These are phyloP conservation scores for Pitangus sulphuratus DNA, from an alignment of 2,797 vertebrate genomes.

Conservation along the genomic window DNA sequence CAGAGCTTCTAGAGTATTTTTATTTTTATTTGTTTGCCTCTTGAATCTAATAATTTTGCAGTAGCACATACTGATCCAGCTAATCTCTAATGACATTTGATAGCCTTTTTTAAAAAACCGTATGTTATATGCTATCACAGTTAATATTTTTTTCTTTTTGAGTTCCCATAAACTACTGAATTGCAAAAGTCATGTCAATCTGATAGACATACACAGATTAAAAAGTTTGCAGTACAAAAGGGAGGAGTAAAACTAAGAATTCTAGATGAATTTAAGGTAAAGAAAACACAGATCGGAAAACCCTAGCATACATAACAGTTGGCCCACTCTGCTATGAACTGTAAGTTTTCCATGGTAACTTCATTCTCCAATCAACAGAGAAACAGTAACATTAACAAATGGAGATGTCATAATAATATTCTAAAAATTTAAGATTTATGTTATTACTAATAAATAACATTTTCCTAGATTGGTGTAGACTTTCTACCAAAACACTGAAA, in stretches of 20 bases:
- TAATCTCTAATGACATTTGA: neutral
- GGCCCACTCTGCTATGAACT: neutral
- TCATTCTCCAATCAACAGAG: neutral
- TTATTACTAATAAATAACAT: neutral
- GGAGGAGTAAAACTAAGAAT: neutral
- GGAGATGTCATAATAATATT: neutral
- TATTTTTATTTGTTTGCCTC: neutral
- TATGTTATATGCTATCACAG: neutral
- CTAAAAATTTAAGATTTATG: neutral
- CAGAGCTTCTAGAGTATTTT: neutral
- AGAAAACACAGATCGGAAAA: neutral
- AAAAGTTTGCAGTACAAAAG: neutral
- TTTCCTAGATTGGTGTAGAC: neutral
- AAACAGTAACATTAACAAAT: neutral
- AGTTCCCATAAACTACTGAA: neutral
- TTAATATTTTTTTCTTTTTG: neutral
- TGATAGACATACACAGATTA: neutral
- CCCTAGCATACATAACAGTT: neutral
- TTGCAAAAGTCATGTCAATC: neutral
- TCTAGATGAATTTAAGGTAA: neutral
- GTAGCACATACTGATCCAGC: neutral
- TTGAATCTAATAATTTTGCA: neutral
- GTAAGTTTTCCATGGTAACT: neutral
- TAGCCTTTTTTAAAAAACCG: neutral
- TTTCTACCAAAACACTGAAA: neutral